phyloP scores from a whole-genome alignment of 2,888 invertebrate genomes.

The Axea sp. region DNA sequence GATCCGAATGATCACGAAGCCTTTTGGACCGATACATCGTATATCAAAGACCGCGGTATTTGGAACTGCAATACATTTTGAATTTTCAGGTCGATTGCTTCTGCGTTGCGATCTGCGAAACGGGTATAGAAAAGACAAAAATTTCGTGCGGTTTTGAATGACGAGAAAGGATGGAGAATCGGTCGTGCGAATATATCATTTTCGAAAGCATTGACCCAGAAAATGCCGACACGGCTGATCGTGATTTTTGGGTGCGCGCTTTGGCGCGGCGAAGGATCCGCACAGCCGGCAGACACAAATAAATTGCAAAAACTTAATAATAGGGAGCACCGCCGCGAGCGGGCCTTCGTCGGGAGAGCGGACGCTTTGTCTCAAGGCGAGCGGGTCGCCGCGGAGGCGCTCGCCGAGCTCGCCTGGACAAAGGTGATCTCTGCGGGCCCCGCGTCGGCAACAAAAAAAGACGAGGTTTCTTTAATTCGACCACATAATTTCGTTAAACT shows the following conservation, averaged over 20 bases:
- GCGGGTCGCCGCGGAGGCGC: slow-evolving; percentile 72
- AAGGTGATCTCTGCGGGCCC: slow-evolving; percentile 63
- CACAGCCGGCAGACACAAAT: slow-evolving; percentile 77
- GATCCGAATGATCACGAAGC: too few relatives aligned
- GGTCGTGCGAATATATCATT: slow-evolving; percentile 47
- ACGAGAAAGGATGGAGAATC: background rate
- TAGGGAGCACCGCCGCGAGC: slow-evolving; percentile 73
- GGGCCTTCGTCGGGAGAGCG: slow-evolving; percentile 63
- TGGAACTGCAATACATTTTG: too few relatives aligned
- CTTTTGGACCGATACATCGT: too few relatives aligned
- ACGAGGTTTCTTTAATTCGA: slow-evolving; percentile 62
- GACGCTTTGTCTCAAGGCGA: slow-evolving; percentile 77
- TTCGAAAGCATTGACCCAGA: slow-evolving; percentile 59
- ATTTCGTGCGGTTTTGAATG: slow-evolving; percentile 4
- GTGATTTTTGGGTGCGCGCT: slow-evolving; percentile 58
- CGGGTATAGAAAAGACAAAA: too few relatives aligned
- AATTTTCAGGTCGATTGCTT: too few relatives aligned
- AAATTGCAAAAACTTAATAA: slow-evolving; percentile 79
- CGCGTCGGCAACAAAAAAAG: slow-evolving; percentile 51
- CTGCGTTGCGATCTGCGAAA: too few relatives aligned
- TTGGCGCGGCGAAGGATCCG: slow-evolving; percentile 59
- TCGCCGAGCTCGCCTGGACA: slow-evolving; percentile 69
- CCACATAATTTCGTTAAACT: slow-evolving; percentile 62
- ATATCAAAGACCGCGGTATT: too few relatives aligned
- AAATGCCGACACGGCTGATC: slow-evolving; percentile 45